Percentiles rank a stretch among this genome's conserved stretches.
Evolutionary conservation across 2,888 invertebrate genomes (phyloP).

Genomic region (Acrobasis consociella): DNA sequence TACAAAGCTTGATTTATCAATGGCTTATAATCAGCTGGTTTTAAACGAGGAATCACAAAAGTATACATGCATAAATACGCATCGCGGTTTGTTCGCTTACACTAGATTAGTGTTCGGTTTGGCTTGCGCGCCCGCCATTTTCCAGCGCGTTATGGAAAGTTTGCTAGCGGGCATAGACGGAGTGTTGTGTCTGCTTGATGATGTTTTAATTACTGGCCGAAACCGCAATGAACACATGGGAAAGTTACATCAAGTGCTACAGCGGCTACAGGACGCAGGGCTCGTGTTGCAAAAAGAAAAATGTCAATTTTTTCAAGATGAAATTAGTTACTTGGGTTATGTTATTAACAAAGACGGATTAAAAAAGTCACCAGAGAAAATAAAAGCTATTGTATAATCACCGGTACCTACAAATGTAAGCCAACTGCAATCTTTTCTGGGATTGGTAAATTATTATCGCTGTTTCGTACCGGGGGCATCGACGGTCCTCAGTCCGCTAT

Average conservation of each 20-base stretch:
- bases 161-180: background rate
- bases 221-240: background rate
- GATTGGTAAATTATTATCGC: too few species aligned
- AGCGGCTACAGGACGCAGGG: background rate
- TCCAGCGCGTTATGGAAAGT: background rate
- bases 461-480: too few species aligned
- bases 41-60: background rate
- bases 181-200: background rate
- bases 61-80: slow-evolving; percentile 2
- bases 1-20: slow-evolving; percentile 32
- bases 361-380: background rate
- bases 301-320: background rate
- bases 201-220: background rate
- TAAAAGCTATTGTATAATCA: too few species aligned
- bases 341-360: background rate
- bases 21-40: slow-evolving; percentile 31
- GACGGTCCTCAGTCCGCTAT: too few species aligned
- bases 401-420: too few species aligned
- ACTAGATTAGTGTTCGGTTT: background rate
- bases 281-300: background rate
- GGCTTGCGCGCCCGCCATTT: background rate
- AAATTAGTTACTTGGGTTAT: background rate
- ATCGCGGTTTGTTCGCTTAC: background rate
- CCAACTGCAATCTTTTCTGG: too few species aligned
- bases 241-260: background rate